Percentiles rank a stretch among this genome's conserved stretches.
Conservation (phyloP, 30 jellyfish, hydroid and myxozoan genomes). For the Nemopilema nomurai region DNA sequence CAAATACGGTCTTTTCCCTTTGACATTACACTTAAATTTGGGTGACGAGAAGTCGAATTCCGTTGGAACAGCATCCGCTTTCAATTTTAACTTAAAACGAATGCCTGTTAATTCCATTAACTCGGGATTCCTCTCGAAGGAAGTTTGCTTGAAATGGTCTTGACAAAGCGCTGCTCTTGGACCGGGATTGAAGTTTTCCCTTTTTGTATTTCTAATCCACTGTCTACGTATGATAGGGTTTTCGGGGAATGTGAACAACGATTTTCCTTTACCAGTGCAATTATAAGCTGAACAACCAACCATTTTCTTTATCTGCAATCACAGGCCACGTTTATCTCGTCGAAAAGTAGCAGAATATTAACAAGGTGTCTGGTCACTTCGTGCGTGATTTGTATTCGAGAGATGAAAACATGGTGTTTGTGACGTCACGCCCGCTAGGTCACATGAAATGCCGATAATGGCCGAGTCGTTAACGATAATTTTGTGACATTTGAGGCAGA, state of each 20-base stretch:
- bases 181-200: slow-evolving; percentile 19
- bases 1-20: slow-evolving; percentile 15
- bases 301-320: slow-evolving; percentile 5
- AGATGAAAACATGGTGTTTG: background rate
- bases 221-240: slow-evolving; percentile 9
- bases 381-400: background rate
- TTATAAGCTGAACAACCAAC: slow-evolving; percentile 36
- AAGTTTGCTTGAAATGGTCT: slow-evolving; percentile 8
- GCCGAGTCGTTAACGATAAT: background rate
- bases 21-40: slow-evolving; percentile 14
- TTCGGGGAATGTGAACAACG: slow-evolving; percentile 24
- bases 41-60: slow-evolving; percentile 44
- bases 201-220: slow-evolving; percentile 19
- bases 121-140: slow-evolving; percentile 37
- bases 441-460: background rate
- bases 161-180: slow-evolving; percentile 12
- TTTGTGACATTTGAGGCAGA: background rate
- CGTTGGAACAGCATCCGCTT: slow-evolving; percentile 35
- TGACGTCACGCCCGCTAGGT: background rate
- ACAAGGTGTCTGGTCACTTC: background rate
- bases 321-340: background rate
- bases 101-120: slow-evolving; percentile 31
- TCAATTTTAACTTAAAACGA: slow-evolving; percentile 13
- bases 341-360: background rate
- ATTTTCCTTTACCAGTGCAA: slow-evolving; percentile 41